Evolutionary conservation across 2,888 invertebrate species (phyloP).

Genomic region (Poecilobothrus nobilitatus): DNA sequence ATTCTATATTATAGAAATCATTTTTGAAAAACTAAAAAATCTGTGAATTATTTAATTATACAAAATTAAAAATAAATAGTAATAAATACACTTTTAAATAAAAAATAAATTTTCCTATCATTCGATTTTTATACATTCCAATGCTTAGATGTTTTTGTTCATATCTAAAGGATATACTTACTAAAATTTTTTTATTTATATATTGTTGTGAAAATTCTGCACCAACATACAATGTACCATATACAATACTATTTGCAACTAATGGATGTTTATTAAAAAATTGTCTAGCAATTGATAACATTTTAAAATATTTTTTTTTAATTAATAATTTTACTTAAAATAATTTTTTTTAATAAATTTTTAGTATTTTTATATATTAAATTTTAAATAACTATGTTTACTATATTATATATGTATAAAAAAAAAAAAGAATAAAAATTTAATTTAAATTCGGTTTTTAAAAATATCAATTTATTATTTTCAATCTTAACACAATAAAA

Average conservation of each 20-base stretch:
- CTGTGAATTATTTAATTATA: no score
- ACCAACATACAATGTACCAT: slow-evolving; percentile 67
- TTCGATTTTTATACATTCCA: no score
- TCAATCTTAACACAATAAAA: not conserved
- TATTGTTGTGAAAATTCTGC: slow-evolving; percentile 76
- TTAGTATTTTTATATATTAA: no score
- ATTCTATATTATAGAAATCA: no score
- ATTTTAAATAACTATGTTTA: no score
- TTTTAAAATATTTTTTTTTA: not conserved
- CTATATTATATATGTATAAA: not conserved
- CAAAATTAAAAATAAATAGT: no score
- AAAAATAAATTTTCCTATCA: no score
- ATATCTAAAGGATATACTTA: slow-evolving; percentile 33
- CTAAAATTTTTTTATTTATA: slow-evolving; percentile 57
- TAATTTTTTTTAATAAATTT: no score
- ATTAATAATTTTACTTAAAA: no score
- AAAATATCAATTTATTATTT: not conserved
- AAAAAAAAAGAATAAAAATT: not conserved
- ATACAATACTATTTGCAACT: slow-evolving; percentile 53
- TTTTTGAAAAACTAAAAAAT: no score
- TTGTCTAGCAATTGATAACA: slow-evolving; percentile 22
- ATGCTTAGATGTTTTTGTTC: no score
- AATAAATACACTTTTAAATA: no score
- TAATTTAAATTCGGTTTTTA: not conserved
- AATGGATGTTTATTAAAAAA: slow-evolving; percentile 48